A percentile compares a stretch with the other conserved stretches of the same genome.
Conservation (phyloP, 2,888 invertebrate genomes). For the Lepeophtheirus nordmannii region DNA sequence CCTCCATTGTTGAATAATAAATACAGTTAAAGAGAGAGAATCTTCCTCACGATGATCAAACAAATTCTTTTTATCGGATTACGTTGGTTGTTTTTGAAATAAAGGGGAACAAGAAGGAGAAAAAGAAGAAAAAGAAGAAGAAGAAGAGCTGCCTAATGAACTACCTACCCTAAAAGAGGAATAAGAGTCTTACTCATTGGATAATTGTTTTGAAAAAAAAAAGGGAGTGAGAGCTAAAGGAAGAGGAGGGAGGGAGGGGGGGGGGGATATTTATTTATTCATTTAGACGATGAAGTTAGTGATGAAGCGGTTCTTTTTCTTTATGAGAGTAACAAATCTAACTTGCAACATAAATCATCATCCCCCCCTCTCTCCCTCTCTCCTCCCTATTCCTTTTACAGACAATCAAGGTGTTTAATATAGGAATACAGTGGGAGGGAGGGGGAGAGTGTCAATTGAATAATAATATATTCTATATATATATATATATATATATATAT, state of each 20-base stretch:
- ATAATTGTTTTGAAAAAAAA: conserved; percentile 1
- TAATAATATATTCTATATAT: not conserved
- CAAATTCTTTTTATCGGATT: not conserved
- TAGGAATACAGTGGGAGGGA: not conserved
- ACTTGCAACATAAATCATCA: too few relatives aligned
- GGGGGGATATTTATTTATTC: not conserved
- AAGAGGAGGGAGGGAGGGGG: too few relatives aligned
- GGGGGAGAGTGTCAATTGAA: not conserved
- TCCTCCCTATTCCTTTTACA: not conserved
- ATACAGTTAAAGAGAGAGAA: not conserved
- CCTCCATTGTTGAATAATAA: not conserved
- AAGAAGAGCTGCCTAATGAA: not conserved
- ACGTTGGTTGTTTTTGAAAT: not conserved
- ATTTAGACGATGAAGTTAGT: not conserved
- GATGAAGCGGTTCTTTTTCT: not conserved
- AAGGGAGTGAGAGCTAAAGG: not conserved
- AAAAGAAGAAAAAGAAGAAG: not conserved
- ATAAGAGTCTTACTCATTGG: not conserved
- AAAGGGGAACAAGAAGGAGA: too few relatives aligned
- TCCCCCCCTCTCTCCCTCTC: not conserved
- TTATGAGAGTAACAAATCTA: too few relatives aligned
- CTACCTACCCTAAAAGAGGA: conserved; percentile 3
- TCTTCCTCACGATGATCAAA: not conserved
- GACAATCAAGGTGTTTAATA: not conserved
- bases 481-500: too few relatives aligned